phyloP scores from a whole-genome alignment of 2,888 invertebrate genomes.

The Platyscelio sp. region DNA sequence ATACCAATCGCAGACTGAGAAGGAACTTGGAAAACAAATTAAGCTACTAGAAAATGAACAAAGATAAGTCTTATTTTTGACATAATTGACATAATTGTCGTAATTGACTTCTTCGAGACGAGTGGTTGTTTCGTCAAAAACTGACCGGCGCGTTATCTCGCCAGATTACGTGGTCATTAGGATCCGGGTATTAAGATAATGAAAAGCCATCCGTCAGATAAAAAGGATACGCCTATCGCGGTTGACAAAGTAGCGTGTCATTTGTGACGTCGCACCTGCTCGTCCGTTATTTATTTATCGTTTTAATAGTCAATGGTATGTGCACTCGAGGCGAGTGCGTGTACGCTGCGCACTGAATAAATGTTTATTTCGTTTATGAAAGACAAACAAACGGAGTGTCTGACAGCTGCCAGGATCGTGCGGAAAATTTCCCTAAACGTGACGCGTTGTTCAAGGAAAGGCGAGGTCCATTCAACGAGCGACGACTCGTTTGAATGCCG shows the following conservation, averaged over 20 bases:
- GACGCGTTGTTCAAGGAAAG: too few relatives aligned
- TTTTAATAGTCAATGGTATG: conserved; percentile 12
- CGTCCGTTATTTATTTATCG: conserved; percentile 21
- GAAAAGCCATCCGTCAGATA: conserved; percentile 33
- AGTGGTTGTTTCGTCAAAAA: background rate
- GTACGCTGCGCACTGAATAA: conserved; percentile 36
- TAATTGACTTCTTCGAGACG: too few relatives aligned
- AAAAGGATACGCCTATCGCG: background rate
- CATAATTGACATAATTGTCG: too few relatives aligned
- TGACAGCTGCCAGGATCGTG: conserved; percentile 49
- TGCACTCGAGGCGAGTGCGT: too few relatives aligned
- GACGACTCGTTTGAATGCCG: background rate
- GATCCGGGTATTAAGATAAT: conserved; percentile 25
- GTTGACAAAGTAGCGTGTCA: background rate
- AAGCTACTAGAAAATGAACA: too few relatives aligned
- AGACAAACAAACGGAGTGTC: conserved; percentile 43
- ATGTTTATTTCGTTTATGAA: conserved; percentile 60
- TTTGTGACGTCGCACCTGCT: conserved; percentile 21
- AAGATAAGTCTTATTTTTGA: too few relatives aligned
- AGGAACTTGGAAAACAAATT: too few relatives aligned
- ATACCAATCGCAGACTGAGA: too few relatives aligned
- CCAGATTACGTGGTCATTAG: conserved; percentile 40
- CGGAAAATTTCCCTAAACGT: conserved; percentile 25
- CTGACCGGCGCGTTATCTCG: too few relatives aligned
- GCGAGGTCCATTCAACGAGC: conserved; percentile 3